These are phyloP conservation scores for Myanophis thanlyinensis DNA, from an alignment of 2,113 vertebrate genomes.

Conservation along the genomic window DNA sequence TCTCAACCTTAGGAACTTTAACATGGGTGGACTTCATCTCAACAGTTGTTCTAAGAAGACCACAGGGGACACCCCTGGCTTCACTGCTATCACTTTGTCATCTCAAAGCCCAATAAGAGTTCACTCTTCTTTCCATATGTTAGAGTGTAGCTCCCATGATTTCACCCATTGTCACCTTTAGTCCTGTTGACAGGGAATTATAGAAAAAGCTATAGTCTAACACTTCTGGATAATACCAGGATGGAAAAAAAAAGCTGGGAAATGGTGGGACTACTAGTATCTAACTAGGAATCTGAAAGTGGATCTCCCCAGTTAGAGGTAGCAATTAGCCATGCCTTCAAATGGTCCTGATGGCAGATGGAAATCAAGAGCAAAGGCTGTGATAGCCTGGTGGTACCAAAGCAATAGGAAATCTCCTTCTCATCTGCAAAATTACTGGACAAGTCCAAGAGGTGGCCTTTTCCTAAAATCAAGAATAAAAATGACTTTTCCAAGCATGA, in stretches of 20 bases:
- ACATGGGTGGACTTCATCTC: not conserved
- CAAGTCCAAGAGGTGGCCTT: too few relatives aligned
- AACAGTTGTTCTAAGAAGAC: not conserved
- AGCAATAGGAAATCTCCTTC: too few relatives aligned
- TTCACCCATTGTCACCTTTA: not conserved
- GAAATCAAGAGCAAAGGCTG: too few relatives aligned
- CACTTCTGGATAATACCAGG: not conserved
- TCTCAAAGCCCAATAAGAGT: not conserved
- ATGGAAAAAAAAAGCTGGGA: not conserved
- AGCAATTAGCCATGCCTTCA: not conserved
- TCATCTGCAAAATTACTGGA: too few relatives aligned
- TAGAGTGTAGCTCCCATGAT: not conserved
- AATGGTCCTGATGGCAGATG: not conserved
- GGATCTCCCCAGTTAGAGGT: not conserved
- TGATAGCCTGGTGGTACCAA: too few relatives aligned
- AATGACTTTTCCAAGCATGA: too few relatives aligned
- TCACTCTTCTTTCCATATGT: not conserved
- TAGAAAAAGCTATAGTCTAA: not conserved
- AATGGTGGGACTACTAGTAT: not conserved
- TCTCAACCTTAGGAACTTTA: not conserved
- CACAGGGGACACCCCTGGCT: not conserved
- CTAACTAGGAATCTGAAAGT: not conserved
- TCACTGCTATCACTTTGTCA: not conserved
- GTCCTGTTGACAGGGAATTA: not conserved
- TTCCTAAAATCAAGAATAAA: too few relatives aligned